phyloP scores from a whole-genome alignment of 2,113 vertebrate genomes.

The Saguinus midas region DNA sequence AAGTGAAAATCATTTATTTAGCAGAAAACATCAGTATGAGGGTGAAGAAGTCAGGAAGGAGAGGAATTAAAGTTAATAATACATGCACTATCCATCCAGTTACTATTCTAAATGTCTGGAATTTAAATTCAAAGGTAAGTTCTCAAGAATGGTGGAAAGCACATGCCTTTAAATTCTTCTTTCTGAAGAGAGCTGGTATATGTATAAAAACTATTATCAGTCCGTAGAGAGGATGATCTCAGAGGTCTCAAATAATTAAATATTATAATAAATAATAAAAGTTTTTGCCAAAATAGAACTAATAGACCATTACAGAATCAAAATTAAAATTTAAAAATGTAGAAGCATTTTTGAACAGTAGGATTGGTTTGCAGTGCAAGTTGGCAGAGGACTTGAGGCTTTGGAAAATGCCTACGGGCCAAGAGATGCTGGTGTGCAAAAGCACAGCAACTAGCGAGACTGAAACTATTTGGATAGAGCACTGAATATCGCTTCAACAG shows the following conservation, averaged over 20 bases:
- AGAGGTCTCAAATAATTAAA: not conserved
- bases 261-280: too few relatives aligned
- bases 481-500: not conserved
- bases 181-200: not conserved
- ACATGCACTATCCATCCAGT: accelerated
- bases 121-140: not conserved
- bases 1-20: not conserved
- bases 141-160: not conserved
- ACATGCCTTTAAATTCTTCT: not conserved
- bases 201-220: not conserved
- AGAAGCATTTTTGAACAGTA: not conserved
- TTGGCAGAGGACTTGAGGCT: not conserved
- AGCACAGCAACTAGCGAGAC: not conserved
- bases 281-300: too few relatives aligned
- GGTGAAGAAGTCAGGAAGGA: not conserved
- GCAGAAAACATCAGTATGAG: not conserved
- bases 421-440: not conserved
- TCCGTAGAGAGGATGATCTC: not conserved
- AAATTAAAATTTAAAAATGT: too few relatives aligned
- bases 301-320: too few relatives aligned
- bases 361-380: not conserved
- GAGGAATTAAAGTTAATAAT: not conserved
- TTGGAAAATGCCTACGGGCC: not conserved
- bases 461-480: not conserved
- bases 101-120: not conserved